Evolutionary conservation across 1,140 invertebrate species (phyloP).

Genomic region (Hyposmocoma kahamanoa): DNA sequence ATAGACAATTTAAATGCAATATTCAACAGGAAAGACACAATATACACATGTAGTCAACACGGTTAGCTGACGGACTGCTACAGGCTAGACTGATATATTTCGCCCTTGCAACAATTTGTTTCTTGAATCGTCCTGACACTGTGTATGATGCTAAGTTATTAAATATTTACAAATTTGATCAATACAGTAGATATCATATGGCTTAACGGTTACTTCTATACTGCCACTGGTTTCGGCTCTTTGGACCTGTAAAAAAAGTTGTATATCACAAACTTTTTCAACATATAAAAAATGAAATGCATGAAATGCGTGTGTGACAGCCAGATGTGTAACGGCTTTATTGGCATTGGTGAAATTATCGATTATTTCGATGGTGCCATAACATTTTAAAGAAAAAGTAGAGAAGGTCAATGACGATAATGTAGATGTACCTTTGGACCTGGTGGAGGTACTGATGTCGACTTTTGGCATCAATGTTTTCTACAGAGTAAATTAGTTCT

Average conservation of each 20-base stretch:
- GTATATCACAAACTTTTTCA: too few relatives aligned
- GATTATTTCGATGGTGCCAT: background rate
- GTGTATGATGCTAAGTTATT: background rate
- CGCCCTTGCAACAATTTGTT: background rate
- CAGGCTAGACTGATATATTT: too few relatives aligned
- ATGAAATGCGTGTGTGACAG: constrained; percentile 8
- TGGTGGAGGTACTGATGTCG: too few relatives aligned
- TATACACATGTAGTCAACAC: too few relatives aligned
- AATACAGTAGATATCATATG: background rate
- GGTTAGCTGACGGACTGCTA: too few relatives aligned
- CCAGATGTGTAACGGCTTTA: constrained; percentile 27
- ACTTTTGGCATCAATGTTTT: too few relatives aligned
- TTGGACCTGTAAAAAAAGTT: constrained; percentile 18
- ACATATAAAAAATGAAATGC: constrained; percentile 20
- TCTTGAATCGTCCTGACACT: too few relatives aligned
- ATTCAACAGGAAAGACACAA: too few relatives aligned
- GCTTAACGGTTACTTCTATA: constrained; percentile 4
- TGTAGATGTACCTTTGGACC: too few relatives aligned
- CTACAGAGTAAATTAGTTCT: too few relatives aligned
- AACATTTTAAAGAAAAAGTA: background rate
- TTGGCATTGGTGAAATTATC: background rate
- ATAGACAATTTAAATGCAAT: too few relatives aligned
- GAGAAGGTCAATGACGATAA: background rate
- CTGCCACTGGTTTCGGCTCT: constrained; percentile 15
- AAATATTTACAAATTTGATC: background rate